Percentiles rank a stretch among this genome's conserved stretches.
phyloP scores from a whole-genome alignment of 1,140 invertebrate genomes.

The Frieseomelitta varia region DNA sequence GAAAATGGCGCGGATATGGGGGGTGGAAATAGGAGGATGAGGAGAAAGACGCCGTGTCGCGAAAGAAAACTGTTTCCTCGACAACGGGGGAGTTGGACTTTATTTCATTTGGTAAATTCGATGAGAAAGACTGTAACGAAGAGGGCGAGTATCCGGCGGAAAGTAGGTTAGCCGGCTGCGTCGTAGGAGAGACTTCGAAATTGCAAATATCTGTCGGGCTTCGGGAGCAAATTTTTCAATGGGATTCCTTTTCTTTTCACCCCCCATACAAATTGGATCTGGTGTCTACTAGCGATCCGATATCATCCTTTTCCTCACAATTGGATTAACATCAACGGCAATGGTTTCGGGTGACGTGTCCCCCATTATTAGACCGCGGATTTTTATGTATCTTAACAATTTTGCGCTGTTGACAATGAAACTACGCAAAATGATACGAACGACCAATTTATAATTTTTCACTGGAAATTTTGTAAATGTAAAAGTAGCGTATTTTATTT shows the following conservation, averaged over 20 bases:
- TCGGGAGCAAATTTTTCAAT: constrained; percentile 36
- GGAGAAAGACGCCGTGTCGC: constrained; percentile 1
- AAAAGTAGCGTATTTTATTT: no score
- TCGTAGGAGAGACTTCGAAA: constrained; percentile 24
- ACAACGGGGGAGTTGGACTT: constrained; percentile 1
- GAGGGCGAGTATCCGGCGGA: constrained; percentile 16
- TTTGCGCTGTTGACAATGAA: no score
- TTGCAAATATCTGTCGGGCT: constrained; percentile 41
- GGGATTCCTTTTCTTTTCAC: background rate
- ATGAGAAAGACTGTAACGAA: constrained; percentile 47
- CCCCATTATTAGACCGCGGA: background rate
- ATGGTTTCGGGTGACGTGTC: background rate
- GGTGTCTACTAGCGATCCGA: background rate
- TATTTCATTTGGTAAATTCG: constrained; percentile 49
- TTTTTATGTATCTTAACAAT: no score
- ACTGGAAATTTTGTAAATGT: no score
- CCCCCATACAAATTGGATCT: background rate
- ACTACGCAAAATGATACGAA: no score
- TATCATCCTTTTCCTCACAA: background rate
- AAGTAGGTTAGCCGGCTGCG: constrained; percentile 28
- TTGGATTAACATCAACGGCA: constrained; percentile 6
- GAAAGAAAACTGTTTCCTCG: constrained; percentile 40
- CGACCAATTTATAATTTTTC: no score
- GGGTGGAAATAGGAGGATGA: background rate
- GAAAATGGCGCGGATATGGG: background rate